Evolutionary conservation across 2,888 invertebrate genomes (phyloP).

Genomic region (Epinotia ramella): DNA sequence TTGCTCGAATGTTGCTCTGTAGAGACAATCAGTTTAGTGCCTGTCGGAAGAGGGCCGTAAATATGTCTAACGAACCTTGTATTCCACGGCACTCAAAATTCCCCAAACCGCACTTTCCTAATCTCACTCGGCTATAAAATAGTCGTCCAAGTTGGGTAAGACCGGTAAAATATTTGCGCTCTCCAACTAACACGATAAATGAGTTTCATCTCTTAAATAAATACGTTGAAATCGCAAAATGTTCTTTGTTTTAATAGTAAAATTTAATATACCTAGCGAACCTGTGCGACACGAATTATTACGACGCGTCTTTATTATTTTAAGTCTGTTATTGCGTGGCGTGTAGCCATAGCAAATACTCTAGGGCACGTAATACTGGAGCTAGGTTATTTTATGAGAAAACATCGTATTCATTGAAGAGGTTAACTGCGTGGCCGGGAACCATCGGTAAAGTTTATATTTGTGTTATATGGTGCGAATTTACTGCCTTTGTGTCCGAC

Average conservation of each 20-base stretch:
- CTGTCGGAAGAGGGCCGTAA: not conserved
- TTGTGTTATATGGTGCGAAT: slow-evolving; percentile 34
- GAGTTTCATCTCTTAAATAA: slow-evolving; percentile 22
- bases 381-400: slow-evolving; percentile 63
- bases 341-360: slow-evolving; percentile 28
- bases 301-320: slow-evolving; percentile 14
- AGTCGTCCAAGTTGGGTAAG: slow-evolving; percentile 15
- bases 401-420: slow-evolving; percentile 61
- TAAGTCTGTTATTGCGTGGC: slow-evolving; percentile 44
- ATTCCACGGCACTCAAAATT: slow-evolving; percentile 12
- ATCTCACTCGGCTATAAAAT: slow-evolving; percentile 16
- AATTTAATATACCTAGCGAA: slow-evolving; percentile 26
- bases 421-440: slow-evolving; percentile 50
- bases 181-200: slow-evolving; percentile 16
- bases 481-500: slow-evolving; percentile 27
- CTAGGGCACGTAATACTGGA: slow-evolving; percentile 46
- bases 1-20: not conserved
- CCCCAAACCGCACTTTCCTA: slow-evolving; percentile 15
- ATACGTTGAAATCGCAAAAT: slow-evolving; percentile 38
- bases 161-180: slow-evolving; percentile 26
- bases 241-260: slow-evolving; percentile 32
- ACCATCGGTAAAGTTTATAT: slow-evolving; percentile 41
- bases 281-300: not conserved
- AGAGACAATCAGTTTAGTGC: not conserved
- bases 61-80: not conserved